Base-by-base conservation (phyloP, 1,140 invertebrate species). In the Procambarus clarkii region DNA sequence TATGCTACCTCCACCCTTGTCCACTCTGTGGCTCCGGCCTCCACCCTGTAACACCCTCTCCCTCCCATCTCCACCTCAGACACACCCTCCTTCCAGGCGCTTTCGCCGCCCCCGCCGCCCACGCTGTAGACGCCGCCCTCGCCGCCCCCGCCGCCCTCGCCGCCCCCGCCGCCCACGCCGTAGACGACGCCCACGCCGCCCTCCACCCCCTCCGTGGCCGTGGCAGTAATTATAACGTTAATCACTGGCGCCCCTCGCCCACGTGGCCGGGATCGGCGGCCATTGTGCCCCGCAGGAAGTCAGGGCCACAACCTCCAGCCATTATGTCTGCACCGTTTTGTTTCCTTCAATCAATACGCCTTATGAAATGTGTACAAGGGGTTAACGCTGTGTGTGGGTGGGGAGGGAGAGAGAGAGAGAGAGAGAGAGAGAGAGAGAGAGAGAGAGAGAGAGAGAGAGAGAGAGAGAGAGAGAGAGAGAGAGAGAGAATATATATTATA, bases 211-310 rank as follows among this genome's bases (percentile, higher is more conserved):
- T n/a, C 46, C 50, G 50, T 11, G 7, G 50, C 50, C 50, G 7
- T 8, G 7, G 50, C 34, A 46, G 86, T 88, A 82, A 88, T 88
- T 88, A 88, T 74, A 44, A 79, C 64, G 58, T 71, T 88, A 88
- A 88, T 88, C 86, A 88, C 60, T 8, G 86, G 7, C 50, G 79
- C 58, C 78, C 80, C 79, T 69, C 60, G 46, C 58, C 86, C 86
- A 88, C 86, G 86, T 88, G 86, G 45, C 44, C 11, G 34, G 74
- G 76, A 88, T 88, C 78, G 86, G 34, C 79, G 11, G 4, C 86
- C 54, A 74, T 88, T 88, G 86, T 88, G 45, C 69, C 9, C 21
- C n/a, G 5, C 64, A 71, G 86, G 78, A 88, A 88, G 86, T 88
- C 86, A 88, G 86, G 24, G 24, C 46, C 78, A 44, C 64, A 88